phyloP scores from a whole-genome alignment of 2,888 invertebrate genomes.

The Hemaris fuciformis region DNA sequence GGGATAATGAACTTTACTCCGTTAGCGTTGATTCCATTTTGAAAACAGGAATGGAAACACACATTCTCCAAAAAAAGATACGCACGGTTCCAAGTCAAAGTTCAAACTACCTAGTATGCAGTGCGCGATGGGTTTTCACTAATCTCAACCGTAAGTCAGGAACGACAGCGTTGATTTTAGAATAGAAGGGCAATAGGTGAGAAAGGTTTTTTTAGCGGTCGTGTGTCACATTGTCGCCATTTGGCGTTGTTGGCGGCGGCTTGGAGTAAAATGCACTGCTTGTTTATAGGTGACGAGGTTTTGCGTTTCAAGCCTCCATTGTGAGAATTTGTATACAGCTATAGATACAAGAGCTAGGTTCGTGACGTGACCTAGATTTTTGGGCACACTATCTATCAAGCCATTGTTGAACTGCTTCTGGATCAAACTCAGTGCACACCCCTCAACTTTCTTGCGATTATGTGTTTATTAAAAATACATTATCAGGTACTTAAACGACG shows the following conservation, averaged over 20 bases:
- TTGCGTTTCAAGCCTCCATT: conserved; percentile 35
- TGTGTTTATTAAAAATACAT: too few species aligned
- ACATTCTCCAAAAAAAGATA: conserved; percentile 5
- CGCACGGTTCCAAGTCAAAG: conserved; percentile 50
- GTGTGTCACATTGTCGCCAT: conserved; percentile 55
- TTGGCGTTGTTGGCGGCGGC: conserved; percentile 35
- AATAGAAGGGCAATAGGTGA: conserved; percentile 21
- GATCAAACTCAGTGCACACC: too few species aligned
- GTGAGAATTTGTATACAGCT: neutral
- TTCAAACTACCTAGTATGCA: conserved; percentile 40
- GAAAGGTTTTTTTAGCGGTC: conserved; percentile 53
- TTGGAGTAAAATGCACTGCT: conserved; percentile 45
- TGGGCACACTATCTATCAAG: too few species aligned
- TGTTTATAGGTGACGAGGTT: conserved; percentile 63
- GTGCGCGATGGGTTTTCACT: neutral
- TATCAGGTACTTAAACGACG: too few species aligned
- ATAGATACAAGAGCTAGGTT: too few species aligned
- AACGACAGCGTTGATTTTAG: conserved; percentile 40
- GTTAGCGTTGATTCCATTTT: conserved; percentile 33
- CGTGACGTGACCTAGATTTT: too few species aligned
- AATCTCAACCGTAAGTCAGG: conserved; percentile 31
- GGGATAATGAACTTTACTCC: conserved; percentile 35
- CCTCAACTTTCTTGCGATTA: too few species aligned
- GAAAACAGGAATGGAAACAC: conserved; percentile 15
- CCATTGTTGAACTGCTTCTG: too few species aligned